A percentile compares a stretch with the other conserved stretches of the same genome.
phyloP scores from a whole-genome alignment of 2,113 vertebrate species.

The Ursus arctos region DNA sequence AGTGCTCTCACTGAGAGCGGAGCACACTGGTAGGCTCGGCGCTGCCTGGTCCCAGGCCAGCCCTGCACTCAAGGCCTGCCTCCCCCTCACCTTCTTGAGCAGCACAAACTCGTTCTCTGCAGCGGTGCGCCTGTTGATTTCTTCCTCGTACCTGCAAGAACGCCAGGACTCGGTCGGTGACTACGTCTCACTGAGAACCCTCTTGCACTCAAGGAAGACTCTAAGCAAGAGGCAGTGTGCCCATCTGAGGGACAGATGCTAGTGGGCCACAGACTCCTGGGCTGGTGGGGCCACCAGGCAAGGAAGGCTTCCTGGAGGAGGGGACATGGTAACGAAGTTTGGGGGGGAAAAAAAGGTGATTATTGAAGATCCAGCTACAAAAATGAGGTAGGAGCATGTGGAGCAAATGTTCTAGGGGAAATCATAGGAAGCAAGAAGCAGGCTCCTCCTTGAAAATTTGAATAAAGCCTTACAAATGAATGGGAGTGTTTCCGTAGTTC shows the following conservation, averaged over 20 bases:
- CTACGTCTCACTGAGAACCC: background rate
- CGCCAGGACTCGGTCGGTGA: background rate
- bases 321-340: background rate
- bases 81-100: slow-evolving; percentile 92
- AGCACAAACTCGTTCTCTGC: slow-evolving; percentile 95
- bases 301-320: slow-evolving; percentile 26
- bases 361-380: background rate
- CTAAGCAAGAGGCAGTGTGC: background rate
- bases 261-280: background rate
- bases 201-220: background rate
- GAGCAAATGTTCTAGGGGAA: background rate
- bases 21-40: background rate
- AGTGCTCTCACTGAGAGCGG: background rate
- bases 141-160: slow-evolving; percentile 92
- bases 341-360: background rate
- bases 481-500: background rate
- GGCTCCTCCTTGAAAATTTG: background rate
- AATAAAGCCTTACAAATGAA: background rate
- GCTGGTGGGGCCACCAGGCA: background rate
- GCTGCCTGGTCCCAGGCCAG: background rate
- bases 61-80: no score
- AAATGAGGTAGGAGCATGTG: background rate
- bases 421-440: background rate
- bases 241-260: background rate
- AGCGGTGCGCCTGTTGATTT: slow-evolving; percentile 92